A percentile compares a stretch with the other conserved stretches of the same genome.
phyloP scores from a whole-genome alignment of 2,888 invertebrate genomes.

The Spilosoma lubricipeda region DNA sequence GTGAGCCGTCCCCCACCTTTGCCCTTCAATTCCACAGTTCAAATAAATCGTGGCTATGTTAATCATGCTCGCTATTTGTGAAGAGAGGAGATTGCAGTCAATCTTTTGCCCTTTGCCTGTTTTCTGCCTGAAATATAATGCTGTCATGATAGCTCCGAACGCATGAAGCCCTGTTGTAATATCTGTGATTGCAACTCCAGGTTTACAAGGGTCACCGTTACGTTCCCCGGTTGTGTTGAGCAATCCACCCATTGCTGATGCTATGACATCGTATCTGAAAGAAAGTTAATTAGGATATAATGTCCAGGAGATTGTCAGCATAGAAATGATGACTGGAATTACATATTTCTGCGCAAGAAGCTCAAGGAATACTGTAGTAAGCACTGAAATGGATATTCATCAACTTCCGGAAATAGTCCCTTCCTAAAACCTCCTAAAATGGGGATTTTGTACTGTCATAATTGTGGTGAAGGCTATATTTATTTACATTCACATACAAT shows the following conservation, averaged over 20 bases:
- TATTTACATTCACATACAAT: not conserved
- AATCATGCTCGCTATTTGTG: conserved; percentile 95
- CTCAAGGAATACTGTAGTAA: not conserved
- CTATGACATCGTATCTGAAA: conserved; percentile 95
- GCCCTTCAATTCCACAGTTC: conserved; percentile 92
- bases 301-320: not conserved
- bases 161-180: conserved; percentile 97
- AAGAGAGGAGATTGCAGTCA: conserved; percentile 96
- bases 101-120: conserved; percentile 96
- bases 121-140: conserved; percentile 91
- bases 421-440: too few species aligned
- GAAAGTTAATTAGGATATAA: not conserved
- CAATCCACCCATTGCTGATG: conserved; percentile 96
- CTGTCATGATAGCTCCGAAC: conserved; percentile 97
- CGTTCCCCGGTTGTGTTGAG: conserved; percentile 95
- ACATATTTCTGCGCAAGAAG: not conserved
- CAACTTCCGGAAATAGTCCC: too few species aligned
- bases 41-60: conserved; percentile 96
- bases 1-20: conserved; percentile 96
- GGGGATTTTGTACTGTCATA: too few species aligned
- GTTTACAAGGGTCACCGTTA: conserved; percentile 94
- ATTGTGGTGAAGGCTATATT: not conserved
- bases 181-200: conserved; percentile 97
- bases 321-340: not conserved
- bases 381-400: too few species aligned